A percentile compares a stretch with the other conserved stretches of the same genome.
Evolutionary conservation across 2,797 vertebrate genomes (phyloP).

Genomic region (Apodemus agrarius): DNA sequence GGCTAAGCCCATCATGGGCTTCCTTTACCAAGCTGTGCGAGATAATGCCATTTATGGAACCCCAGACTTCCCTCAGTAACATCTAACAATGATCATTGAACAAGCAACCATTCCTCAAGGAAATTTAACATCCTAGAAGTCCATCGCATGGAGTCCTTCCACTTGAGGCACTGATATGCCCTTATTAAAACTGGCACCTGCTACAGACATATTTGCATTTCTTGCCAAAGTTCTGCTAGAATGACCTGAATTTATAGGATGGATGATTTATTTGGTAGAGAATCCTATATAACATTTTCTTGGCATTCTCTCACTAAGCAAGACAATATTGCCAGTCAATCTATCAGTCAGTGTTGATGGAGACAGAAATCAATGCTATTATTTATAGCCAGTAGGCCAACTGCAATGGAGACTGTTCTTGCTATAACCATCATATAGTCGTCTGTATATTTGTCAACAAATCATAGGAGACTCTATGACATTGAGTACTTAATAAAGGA

Average conservation of each 20-base stretch:
- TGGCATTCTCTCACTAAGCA: background rate
- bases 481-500: constrained; percentile 14
- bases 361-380: background rate
- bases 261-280: background rate
- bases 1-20: background rate
- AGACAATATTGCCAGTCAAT: background rate
- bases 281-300: background rate
- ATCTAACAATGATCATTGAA: background rate
- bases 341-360: background rate
- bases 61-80: background rate
- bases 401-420: background rate
- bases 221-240: background rate
- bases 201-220: background rate
- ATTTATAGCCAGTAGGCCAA: background rate
- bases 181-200: background rate
- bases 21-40: background rate
- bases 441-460: background rate
- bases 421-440: background rate
- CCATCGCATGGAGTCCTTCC: background rate
- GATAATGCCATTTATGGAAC: background rate
- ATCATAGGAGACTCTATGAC: background rate
- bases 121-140: background rate
- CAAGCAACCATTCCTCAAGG: background rate
- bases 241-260: background rate
- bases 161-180: background rate